Evolutionary conservation across 2,888 invertebrate genomes (phyloP).

Genomic region (Pyrgus malvae): DNA sequence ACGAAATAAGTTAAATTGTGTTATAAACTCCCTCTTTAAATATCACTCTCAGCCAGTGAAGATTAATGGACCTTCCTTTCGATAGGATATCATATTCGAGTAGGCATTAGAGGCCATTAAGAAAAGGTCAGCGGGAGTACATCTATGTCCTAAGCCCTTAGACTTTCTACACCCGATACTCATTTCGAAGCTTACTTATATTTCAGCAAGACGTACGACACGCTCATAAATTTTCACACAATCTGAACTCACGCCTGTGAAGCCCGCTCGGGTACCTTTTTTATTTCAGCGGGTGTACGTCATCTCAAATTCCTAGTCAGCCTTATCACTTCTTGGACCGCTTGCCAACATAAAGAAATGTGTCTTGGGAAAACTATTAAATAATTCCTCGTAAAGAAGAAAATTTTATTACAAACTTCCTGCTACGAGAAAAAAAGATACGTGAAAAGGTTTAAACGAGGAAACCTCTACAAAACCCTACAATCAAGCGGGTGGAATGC

Average conservation of each 20-base stretch:
- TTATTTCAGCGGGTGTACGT: conserved; percentile 15
- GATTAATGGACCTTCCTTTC: not conserved
- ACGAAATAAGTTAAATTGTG: no score
- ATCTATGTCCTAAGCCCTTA: conserved; percentile 1
- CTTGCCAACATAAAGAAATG: conserved; percentile 22
- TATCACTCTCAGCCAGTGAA: no score
- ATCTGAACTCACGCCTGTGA: conserved; percentile 50
- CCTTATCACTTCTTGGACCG: conserved; percentile 43
- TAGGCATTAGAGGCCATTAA: conserved; percentile 4
- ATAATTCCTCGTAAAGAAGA: not conserved
- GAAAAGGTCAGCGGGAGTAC: conserved; percentile 31
- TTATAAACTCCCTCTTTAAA: no score
- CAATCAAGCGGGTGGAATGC: conserved; percentile 20
- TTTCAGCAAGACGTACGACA: conserved; percentile 56
- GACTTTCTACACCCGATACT: conserved; percentile 39
- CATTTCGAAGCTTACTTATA: conserved; percentile 45
- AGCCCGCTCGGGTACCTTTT: conserved; percentile 34
- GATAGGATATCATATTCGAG: conserved; percentile 1
- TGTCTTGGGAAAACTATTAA: not conserved
- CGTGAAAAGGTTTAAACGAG: conserved; percentile 15
- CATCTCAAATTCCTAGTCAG: conserved; percentile 45
- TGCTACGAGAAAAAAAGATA: conserved; percentile 1
- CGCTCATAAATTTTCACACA: conserved; percentile 63
- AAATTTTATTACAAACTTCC: conserved; percentile 1
- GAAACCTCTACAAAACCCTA: conserved; percentile 11